A percentile compares a stretch with the other conserved stretches of the same genome.
Conservation (phyloP, 2,888 invertebrate species). For the Diaperis boleti region DNA sequence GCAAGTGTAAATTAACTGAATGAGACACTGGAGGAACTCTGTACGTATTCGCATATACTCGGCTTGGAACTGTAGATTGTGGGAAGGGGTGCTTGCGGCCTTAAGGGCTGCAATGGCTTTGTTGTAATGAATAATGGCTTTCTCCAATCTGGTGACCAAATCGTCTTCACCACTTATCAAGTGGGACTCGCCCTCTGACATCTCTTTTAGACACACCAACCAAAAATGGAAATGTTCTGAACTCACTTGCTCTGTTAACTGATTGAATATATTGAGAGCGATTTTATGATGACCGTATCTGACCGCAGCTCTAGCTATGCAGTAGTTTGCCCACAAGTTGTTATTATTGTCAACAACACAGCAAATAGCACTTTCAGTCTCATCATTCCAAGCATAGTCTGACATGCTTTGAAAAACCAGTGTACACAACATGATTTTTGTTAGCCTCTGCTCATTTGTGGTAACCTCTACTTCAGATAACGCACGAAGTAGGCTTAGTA, state of each 20-base stretch:
- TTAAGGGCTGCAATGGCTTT: constrained; percentile 74
- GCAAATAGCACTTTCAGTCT: constrained; percentile 72
- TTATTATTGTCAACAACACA: constrained; percentile 66
- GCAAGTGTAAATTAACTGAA: constrained; percentile 78
- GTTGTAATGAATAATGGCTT: constrained; percentile 73
- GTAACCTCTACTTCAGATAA: constrained; percentile 56
- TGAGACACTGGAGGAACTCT: constrained; percentile 77
- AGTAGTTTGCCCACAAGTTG: constrained; percentile 87
- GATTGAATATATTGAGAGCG: constrained; percentile 70
- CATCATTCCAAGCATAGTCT: constrained; percentile 76
- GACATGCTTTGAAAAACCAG: constrained; percentile 85
- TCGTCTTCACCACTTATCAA: constrained; percentile 66
- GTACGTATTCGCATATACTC: constrained; percentile 83
- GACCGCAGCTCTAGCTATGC: constrained; percentile 87
- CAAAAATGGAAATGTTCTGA: constrained; percentile 92
- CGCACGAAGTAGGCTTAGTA: constrained; percentile 66
- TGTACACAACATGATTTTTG: constrained; percentile 83
- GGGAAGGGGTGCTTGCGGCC: constrained; percentile 76
- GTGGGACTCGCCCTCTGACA: constrained; percentile 80
- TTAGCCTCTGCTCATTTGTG: constrained; percentile 66
- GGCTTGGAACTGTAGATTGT: constrained; percentile 78
- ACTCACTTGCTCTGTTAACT: constrained; percentile 73
- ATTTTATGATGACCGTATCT: constrained; percentile 80
- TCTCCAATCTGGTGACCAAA: constrained; percentile 68
- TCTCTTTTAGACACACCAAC: constrained; percentile 83